phyloP scores from a whole-genome alignment of 2,113 vertebrate species.

The Talpa occidentalis region DNA sequence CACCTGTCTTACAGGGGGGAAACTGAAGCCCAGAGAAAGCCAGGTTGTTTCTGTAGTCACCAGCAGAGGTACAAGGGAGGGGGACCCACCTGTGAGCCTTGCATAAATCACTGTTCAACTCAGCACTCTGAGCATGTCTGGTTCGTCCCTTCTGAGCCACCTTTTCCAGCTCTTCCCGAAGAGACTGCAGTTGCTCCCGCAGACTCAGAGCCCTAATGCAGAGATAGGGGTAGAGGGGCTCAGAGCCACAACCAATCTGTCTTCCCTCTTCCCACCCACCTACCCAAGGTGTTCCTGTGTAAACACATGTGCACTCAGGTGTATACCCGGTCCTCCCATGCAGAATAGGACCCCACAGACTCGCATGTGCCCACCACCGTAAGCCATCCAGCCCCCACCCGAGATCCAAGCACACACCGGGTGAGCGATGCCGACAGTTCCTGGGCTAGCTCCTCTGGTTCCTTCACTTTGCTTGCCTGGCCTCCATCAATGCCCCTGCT shows the following conservation, averaged over 20 bases:
- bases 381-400: background rate
- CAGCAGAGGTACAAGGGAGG: rapidly evolving
- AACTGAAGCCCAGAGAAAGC: background rate
- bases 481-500: constrained; percentile 47
- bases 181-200: constrained; percentile 81
- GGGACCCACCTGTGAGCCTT: constrained; percentile 89
- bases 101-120: constrained; percentile 86
- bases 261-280: background rate
- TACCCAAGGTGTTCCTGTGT: background rate
- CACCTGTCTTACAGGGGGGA: background rate
- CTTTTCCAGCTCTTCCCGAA: constrained; percentile 87
- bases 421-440: background rate
- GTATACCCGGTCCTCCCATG: background rate
- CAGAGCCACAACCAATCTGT: background rate
- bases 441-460: constrained; percentile 34
- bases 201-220: constrained; percentile 85
- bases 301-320: background rate
- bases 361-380: no score
- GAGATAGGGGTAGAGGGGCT: background rate
- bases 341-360: rapidly evolving
- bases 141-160: constrained; percentile 81
- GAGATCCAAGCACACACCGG: constrained; percentile 31
- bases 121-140: constrained; percentile 82
- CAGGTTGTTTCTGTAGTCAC: background rate
- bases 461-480: constrained; percentile 66